Evolutionary conservation across 2,113 vertebrate species (phyloP), one percentile per base, ranked within the genome.

Genomic region (Montifringilla adamsi): DNA sequence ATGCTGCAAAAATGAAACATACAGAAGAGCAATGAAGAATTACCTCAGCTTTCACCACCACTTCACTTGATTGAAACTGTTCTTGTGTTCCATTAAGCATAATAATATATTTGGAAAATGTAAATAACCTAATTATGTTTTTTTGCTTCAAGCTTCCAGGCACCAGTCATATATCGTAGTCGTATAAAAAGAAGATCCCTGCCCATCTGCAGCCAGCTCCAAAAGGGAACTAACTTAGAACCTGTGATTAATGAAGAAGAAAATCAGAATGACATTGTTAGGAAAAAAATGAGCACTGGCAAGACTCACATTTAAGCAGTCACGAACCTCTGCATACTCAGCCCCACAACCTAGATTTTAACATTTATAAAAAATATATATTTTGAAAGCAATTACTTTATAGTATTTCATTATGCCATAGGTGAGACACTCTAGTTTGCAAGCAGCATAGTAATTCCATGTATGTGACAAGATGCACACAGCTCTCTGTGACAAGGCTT

Each of bases 131-230:
- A 99, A 96, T 98, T 98, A 84, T 92, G 97, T 98, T 99, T 99
- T 26, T 95, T 95, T 50, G 96, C 96, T 37, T 98, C 97, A 85
- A 99, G 97, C 88, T 90, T 98, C 99, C 99, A 99, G 97, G 98
- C 99, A 96, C 99, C 98, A 28, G 98, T 99, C 96, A 99, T 92
- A 95, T 99, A 99, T 67, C 99, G 98, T 78, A 99, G 98, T 89
- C 99, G 98, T 97, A 99, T 99, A 97, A 99, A 99, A 94, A 99
- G 95, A 68, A 99, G 98, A 96, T 99, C 99, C 73, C 84, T 98
- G 90, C 99, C 99, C 99, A 99, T 99, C 93, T 99, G 99, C 82
- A 99, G 96, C 99, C 99, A 99, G 96, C 99, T 99, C 99, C 99
- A 99, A 95, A 99, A 99, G 10, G 99, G 99, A 97, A 99, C 98